These are phyloP conservation scores for Meriones psammophilus DNA, from an alignment of 2,797 vertebrate species.

Conservation along the genomic window DNA sequence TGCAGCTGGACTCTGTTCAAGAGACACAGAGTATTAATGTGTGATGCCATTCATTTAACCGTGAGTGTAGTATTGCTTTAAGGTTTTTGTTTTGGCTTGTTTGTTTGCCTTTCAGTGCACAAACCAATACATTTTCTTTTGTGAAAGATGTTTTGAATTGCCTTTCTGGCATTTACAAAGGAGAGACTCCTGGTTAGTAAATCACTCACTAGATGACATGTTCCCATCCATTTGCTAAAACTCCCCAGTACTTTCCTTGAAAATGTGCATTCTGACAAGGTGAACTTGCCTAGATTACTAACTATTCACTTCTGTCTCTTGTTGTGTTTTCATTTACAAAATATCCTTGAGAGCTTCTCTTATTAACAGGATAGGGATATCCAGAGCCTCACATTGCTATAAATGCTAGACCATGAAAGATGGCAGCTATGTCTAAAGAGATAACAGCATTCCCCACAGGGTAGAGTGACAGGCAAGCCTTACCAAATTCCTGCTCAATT, in stretches of 20 bases:
- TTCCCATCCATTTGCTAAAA: too few relatives aligned
- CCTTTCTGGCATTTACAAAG: neutral
- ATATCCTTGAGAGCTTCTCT: neutral
- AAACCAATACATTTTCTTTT: neutral
- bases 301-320: neutral
- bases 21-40: neutral
- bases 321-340: neutral
- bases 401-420: neutral
- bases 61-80: neutral
- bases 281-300: neutral
- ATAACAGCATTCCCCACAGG: neutral
- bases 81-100: neutral
- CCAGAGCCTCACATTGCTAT: neutral
- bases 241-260: neutral
- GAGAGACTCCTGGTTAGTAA: neutral
- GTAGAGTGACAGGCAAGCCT: neutral
- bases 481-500: neutral
- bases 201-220: neutral
- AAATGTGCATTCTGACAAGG: neutral
- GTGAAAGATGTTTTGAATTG: neutral
- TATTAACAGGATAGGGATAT: neutral
- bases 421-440: neutral
- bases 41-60: neutral
- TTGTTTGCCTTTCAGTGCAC: neutral
- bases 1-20: neutral